phyloP scores from a whole-genome alignment of 2,113 vertebrate species.

The Eidolon helvum region DNA sequence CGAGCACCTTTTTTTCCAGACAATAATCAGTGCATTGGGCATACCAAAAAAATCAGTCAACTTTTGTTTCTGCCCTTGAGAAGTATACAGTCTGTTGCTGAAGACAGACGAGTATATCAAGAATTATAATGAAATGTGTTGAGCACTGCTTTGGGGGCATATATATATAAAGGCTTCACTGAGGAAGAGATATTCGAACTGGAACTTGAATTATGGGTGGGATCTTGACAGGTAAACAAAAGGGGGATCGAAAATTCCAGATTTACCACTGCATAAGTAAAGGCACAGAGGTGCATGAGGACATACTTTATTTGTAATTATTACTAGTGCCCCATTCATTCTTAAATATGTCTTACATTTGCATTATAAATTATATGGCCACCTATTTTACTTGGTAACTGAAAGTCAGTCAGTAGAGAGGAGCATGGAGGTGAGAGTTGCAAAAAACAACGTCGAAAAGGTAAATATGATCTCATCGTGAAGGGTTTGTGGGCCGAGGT shows the following conservation, averaged over 20 bases:
- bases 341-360: not conserved
- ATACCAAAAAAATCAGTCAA: not conserved
- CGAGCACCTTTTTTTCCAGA: not conserved
- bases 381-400: constrained; percentile 18
- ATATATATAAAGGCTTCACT: not conserved
- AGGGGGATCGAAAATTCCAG: not conserved
- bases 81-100: not conserved
- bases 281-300: not conserved
- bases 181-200: not conserved
- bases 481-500: not conserved
- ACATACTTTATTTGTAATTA: not conserved
- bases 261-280: not conserved
- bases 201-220: not conserved
- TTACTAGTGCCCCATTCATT: not conserved
- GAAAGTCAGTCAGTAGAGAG: not conserved
- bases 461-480: not conserved
- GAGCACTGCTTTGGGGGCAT: not conserved
- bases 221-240: not conserved
- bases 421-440: not conserved
- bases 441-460: not conserved
- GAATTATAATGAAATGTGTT: not conserved
- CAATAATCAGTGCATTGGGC: not conserved
- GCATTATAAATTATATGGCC: not conserved
- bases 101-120: not conserved
- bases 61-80: not conserved